Evolutionary conservation across 2,888 invertebrate species (phyloP).

Genomic region (Himalopsyche kuldschensis): DNA sequence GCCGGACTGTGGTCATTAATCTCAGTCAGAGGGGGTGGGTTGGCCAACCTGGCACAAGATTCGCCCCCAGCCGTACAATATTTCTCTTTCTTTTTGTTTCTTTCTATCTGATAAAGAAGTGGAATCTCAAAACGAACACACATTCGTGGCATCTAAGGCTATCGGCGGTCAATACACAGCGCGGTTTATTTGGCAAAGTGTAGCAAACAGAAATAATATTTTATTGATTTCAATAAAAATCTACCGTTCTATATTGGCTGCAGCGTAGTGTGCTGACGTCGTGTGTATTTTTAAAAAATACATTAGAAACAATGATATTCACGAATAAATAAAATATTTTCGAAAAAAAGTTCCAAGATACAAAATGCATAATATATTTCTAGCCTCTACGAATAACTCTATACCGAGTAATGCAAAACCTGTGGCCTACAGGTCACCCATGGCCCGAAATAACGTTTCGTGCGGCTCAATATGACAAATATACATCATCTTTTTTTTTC

Average conservation of each 20-base stretch:
- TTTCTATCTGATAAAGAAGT: neutral
- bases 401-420: too few species aligned
- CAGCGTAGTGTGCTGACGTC: neutral
- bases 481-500: too few species aligned
- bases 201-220: neutral
- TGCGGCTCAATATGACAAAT: too few species aligned
- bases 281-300: too few species aligned
- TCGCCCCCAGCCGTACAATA: neutral
- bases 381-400: too few species aligned
- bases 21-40: conserved; percentile 27
- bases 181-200: neutral
- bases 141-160: neutral
- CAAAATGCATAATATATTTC: too few species aligned
- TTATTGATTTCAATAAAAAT: neutral
- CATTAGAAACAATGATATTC: too few species aligned
- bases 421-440: too few species aligned
- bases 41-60: neutral
- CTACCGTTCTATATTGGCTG: neutral
- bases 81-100: neutral
- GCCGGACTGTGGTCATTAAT: conserved; percentile 29
- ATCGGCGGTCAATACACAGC: neutral
- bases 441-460: too few species aligned
- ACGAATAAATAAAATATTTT: too few species aligned
- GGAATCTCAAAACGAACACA: neutral
- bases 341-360: too few species aligned